Percentiles rank a stretch among this genome's conserved stretches.
Evolutionary conservation across 2,888 invertebrate species (phyloP).

Genomic region (Acleris laterana): DNA sequence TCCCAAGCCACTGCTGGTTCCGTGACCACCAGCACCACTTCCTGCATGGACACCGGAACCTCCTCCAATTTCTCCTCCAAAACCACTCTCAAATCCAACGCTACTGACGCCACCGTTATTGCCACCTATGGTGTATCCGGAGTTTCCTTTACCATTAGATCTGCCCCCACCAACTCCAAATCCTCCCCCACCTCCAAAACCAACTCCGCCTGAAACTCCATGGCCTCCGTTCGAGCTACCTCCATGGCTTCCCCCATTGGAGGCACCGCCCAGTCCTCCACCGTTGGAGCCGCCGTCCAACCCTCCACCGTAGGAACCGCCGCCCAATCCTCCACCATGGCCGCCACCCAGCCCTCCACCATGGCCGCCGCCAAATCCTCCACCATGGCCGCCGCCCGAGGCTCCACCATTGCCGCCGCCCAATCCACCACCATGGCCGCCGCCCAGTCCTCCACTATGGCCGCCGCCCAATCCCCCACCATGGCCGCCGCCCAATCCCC

Average conservation of each 20-base stretch:
- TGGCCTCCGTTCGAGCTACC: conserved; percentile 42
- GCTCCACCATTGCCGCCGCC: conserved; percentile 51
- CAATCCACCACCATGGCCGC: conserved; percentile 75
- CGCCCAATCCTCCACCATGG: conserved; percentile 33
- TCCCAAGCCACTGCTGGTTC: conserved; percentile 38
- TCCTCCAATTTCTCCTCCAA: conserved; percentile 47
- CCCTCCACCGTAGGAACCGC: conserved; percentile 30
- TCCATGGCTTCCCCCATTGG: conserved; percentile 44
- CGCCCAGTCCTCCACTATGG: conserved; percentile 48
- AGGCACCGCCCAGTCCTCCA: conserved; percentile 49
- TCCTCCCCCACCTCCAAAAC: conserved; percentile 37
- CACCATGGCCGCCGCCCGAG: conserved; percentile 40
- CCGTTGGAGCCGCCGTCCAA: conserved; percentile 35
- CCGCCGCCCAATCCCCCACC: conserved; percentile 31
- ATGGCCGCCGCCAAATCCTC: conserved; percentile 40
- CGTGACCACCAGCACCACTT: conserved; percentile 39
- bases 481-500: too few relatives aligned
- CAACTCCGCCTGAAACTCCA: conserved; percentile 41
- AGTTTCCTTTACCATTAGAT: conserved; percentile 33
- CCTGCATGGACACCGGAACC: conserved; percentile 34
- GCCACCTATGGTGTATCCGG: conserved; percentile 33
- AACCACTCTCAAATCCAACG: conserved; percentile 49
- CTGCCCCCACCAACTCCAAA: conserved; percentile 33
- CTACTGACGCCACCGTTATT: conserved; percentile 36
- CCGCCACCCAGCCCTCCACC: conserved; percentile 39